Evolutionary conservation across 2,113 vertebrate species (phyloP).

Genomic region (Peucedramus taeniatus): DNA sequence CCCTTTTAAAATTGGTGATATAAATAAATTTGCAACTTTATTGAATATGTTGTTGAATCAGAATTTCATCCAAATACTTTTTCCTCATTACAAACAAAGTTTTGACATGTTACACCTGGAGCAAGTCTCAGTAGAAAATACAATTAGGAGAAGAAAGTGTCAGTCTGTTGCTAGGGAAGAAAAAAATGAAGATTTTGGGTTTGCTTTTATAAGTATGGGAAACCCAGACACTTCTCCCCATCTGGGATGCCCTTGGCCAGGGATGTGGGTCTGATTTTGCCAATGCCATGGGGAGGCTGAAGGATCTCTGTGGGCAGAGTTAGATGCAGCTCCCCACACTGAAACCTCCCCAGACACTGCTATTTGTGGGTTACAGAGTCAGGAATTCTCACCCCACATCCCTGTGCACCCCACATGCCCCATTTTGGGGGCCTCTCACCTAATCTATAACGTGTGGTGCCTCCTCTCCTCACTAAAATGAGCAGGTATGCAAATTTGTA

Average conservation of each 20-base stretch:
- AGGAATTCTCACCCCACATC: background rate
- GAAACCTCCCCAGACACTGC: background rate
- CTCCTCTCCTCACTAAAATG: background rate
- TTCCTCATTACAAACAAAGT: background rate
- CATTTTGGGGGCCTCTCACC: background rate
- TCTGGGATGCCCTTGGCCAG: background rate
- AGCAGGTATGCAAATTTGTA: background rate
- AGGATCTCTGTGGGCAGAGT: background rate
- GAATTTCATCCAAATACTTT: background rate
- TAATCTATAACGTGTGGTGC: background rate
- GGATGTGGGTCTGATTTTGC: background rate
- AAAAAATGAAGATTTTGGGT: background rate
- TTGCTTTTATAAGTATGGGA: background rate
- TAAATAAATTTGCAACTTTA: background rate
- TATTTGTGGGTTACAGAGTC: background rate
- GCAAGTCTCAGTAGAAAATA: background rate
- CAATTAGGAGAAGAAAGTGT: background rate
- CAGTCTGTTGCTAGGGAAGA: accelerated
- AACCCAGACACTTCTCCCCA: background rate
- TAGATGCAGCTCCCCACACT: background rate
- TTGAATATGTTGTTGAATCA: background rate
- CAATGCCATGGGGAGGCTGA: background rate
- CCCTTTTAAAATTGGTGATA: background rate
- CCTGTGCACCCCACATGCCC: background rate
- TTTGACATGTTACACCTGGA: background rate